A percentile compares a stretch with the other conserved stretches of the same genome.
These are phyloP conservation scores for Sardinella longiceps DNA, from an alignment of 2,797 vertebrate species.

Conservation along the genomic window DNA sequence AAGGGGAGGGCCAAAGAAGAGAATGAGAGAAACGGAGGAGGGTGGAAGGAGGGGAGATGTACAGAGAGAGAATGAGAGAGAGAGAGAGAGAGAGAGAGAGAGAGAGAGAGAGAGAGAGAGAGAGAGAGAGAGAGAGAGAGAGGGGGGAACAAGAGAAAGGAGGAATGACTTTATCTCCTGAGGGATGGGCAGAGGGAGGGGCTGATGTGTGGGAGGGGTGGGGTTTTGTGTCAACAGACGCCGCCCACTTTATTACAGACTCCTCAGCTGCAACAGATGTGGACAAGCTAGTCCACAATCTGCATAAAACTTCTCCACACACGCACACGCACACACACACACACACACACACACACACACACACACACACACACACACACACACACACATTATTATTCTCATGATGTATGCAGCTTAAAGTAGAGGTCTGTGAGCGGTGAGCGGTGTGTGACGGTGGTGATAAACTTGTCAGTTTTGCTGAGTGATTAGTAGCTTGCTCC, in stretches of 20 bases:
- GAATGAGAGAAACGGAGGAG: neutral
- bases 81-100: neutral
- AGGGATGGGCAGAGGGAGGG: neutral
- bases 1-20: neutral
- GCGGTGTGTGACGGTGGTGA: neutral
- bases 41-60: neutral
- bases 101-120: neutral
- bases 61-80: neutral
- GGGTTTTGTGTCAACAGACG: neutral
- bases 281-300: constrained; percentile 14
- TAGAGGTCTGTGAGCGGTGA: neutral
- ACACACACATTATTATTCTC: neutral
- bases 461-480: constrained; percentile 1
- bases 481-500: constrained; percentile 1
- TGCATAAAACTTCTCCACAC: neutral
- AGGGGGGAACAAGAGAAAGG: neutral
- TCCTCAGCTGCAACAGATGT: constrained; percentile 8
- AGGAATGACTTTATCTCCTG: constrained; percentile 22
- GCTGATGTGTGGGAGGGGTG: neutral
- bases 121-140: neutral
- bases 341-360: constrained; percentile 1
- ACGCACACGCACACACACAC: constrained; percentile 15
- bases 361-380: neutral
- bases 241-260: neutral
- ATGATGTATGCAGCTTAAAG: neutral